Conservation (phyloP, 2,888 invertebrate species). For the Alloscopus bannaensis region DNA sequence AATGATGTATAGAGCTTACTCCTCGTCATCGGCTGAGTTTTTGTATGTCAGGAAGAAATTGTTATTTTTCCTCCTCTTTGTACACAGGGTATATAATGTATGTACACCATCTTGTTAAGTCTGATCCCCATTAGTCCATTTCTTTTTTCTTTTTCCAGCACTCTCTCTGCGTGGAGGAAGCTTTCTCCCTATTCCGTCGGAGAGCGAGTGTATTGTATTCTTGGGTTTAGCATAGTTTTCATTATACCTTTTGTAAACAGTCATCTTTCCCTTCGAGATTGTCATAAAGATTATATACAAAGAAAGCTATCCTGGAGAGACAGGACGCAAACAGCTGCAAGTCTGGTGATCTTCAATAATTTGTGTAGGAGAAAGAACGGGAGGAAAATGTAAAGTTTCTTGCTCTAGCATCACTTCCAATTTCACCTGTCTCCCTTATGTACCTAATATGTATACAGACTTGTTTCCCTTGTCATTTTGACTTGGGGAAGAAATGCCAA, state of each 20-base stretch:
- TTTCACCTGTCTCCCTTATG: conserved; percentile 12
- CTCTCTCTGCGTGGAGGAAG: not conserved
- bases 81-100: too few species aligned
- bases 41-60: too few species aligned
- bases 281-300: too few species aligned
- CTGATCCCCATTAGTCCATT: conserved; percentile 67
- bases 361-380: too few species aligned
- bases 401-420: conserved; percentile 20
- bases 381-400: too few species aligned
- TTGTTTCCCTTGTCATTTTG: conserved; percentile 44
- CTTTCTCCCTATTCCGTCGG: not conserved
- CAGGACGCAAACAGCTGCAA: too few species aligned
- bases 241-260: too few species aligned
- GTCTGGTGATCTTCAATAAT: too few species aligned
- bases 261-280: too few species aligned
- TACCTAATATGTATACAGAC: conserved; percentile 13
- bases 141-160: conserved; percentile 25
- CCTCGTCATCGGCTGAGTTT: not conserved
- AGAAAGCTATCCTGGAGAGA: too few species aligned
- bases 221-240: not conserved
- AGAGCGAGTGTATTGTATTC: not conserved
- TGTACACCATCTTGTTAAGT: conserved; percentile 57
- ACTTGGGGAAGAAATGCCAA: conserved; percentile 51
- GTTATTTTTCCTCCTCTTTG: conserved; percentile 54
- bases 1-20: conserved; percentile 1